These are phyloP conservation scores for Pituophis catenifer DNA, from an alignment of 2,113 vertebrate species.

Conservation along the genomic window DNA sequence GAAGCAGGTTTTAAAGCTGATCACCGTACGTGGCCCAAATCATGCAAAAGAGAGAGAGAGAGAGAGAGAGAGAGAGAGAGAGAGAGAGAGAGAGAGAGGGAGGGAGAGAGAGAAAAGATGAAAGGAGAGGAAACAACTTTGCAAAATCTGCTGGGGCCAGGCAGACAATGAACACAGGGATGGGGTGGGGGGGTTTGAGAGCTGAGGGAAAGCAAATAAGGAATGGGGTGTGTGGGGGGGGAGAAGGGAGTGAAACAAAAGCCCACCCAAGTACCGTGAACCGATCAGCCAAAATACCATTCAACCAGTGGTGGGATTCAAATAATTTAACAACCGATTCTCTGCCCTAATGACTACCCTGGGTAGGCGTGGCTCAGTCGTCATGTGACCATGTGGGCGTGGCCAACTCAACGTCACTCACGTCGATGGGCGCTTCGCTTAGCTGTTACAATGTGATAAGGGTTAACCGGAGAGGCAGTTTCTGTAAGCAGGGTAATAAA, in stretches of 20 bases:
- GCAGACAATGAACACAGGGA: slow-evolving; percentile 63
- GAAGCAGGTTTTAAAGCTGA: slow-evolving; percentile 58
- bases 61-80: no score
- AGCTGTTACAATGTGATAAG: no score
- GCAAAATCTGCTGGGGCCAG: slow-evolving; percentile 62
- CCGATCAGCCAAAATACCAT: neutral
- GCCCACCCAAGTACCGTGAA: slow-evolving; percentile 54
- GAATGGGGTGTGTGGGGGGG: slow-evolving; percentile 38
- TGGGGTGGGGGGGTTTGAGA: slow-evolving; percentile 44
- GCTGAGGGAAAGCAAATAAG: slow-evolving; percentile 25
- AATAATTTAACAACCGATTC: no score
- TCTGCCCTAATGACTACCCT: no score
- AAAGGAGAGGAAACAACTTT: slow-evolving; percentile 59
- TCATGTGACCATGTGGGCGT: no score
- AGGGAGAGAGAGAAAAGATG: slow-evolving; percentile 10
- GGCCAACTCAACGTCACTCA: no score
- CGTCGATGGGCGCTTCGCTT: no score
- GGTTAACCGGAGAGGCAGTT: no score
- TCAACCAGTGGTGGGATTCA: neutral
- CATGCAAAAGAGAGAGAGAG: slow-evolving; percentile 52
- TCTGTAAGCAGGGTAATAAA: no score
- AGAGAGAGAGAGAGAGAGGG: no score
- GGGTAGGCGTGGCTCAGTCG: no score
- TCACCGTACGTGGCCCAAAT: slow-evolving; percentile 61
- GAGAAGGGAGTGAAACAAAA: slow-evolving; percentile 59